Conservation (phyloP, 2,888 invertebrate species). For the Chymomyza procnemis region DNA sequence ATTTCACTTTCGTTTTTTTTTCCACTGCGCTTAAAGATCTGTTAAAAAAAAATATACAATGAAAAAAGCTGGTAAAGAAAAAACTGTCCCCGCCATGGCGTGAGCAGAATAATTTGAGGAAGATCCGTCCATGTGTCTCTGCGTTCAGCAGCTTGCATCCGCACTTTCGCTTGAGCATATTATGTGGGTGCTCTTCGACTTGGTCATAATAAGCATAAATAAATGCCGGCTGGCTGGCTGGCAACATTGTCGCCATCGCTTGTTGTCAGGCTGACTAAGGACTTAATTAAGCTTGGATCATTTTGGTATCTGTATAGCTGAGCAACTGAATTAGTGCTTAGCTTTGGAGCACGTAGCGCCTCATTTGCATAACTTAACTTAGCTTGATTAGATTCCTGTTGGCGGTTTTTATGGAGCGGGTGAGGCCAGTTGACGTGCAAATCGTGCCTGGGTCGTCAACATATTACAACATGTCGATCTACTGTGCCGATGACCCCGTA, state of each 20-base stretch:
- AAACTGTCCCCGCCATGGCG: slow-evolving; percentile 55
- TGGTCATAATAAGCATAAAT: not conserved
- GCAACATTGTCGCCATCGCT: not conserved
- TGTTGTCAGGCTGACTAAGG: slow-evolving; percentile 10
- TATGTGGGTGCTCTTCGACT: not conserved
- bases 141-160: not conserved
- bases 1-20: slow-evolving; percentile 66
- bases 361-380: slow-evolving; percentile 29
- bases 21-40: not conserved
- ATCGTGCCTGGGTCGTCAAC: slow-evolving; percentile 28
- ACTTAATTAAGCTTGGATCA: slow-evolving; percentile 31
- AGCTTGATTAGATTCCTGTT: not conserved
- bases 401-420: not conserved
- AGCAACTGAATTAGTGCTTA: too few species aligned
- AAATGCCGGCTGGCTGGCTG: not conserved
- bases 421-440: slow-evolving; percentile 5
- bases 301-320: slow-evolving; percentile 4
- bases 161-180: not conserved
- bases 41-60: not conserved
- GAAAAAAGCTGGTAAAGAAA: slow-evolving; percentile 2
- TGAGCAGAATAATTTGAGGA: slow-evolving; percentile 65
- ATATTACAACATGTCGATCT: slow-evolving; percentile 19
- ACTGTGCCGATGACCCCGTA: slow-evolving; percentile 21
- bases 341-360: slow-evolving; percentile 15
- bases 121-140: not conserved